Base-by-base conservation (phyloP, 2,113 vertebrate genomes). In the Hyaena hyaena region DNA sequence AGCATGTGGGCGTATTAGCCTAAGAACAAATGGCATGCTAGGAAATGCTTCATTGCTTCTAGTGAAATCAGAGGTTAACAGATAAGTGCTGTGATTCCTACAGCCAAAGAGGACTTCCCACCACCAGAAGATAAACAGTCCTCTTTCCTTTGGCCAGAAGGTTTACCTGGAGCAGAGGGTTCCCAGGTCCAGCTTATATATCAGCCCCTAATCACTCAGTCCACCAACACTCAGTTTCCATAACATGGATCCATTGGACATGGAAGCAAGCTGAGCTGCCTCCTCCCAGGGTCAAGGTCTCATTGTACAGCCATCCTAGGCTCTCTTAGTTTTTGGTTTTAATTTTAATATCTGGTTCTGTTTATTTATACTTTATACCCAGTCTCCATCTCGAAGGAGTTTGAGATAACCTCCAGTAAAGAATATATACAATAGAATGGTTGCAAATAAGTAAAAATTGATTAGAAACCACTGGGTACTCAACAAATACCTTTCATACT, bases 121-220 rank as follows among this genome's bases (percentile, higher is more conserved):
- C 83, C 81, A 24, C 43, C 21, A 28, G 12, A 61, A 92, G 80
- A 81, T 93, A 86, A 93, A 53, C n/a, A 92, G 48, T 73, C 31
- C 0, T 5, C 95, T 95, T 97, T 77, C 84, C 92, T 97, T 77
- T 82, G 85, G 43, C 83, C 68, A 43, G 39, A 50, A 53, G 24
- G 82, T 71, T 15, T 5, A 68, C 1, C 1, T 35, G 24, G 55
- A 90, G 16, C 71, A 16, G 9, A 65, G 12, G 58, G 50, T 58
- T 45, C 61, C 68, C 92, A 86, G 53, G 84, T 88, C 15, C 19
- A 43, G 19, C n/a, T 50, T 53, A 4, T 5, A 2, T 73, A 79
- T 76, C 28, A 71, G 68, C 14, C 3, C 43, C 35, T 73, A 14
- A 55, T 85, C 66, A n/a, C 81, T 69, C 5, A 1, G 33, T 9